phyloP scores from a whole-genome alignment of 2,888 invertebrate genomes.

The Leucophora obtusa region DNA sequence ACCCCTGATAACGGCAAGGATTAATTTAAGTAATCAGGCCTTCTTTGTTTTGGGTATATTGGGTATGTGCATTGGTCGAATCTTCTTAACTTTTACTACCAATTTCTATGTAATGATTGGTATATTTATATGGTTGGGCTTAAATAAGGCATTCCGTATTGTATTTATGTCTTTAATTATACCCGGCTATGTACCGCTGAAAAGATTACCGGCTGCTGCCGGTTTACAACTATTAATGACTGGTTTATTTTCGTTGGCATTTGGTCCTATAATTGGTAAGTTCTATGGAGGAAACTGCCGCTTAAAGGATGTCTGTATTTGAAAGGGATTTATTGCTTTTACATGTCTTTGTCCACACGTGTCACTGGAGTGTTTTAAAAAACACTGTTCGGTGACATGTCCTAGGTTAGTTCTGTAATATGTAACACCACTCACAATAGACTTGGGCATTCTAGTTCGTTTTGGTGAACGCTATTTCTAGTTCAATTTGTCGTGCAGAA shows the following conservation, averaged over 20 bases:
- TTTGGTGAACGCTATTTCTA: no score
- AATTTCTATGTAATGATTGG: conserved; percentile 80
- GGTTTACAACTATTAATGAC: conserved; percentile 85
- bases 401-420: no score
- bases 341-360: no score
- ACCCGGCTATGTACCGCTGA: conserved; percentile 84
- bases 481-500: no score
- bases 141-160: conserved; percentile 85
- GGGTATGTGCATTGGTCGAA: conserved; percentile 83
- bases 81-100: conserved; percentile 80
- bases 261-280: conserved; percentile 85
- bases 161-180: conserved; percentile 87
- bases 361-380: no score
- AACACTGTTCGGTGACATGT: no score
- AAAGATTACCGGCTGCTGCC: conserved; percentile 84
- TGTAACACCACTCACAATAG: no score
- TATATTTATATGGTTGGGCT: conserved; percentile 83
- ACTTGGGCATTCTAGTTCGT: no score
- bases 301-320: no score
- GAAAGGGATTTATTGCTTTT: no score
- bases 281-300: conserved; percentile 6
- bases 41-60: conserved; percentile 85
- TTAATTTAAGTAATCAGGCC: conserved; percentile 84
- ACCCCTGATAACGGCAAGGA: conserved; percentile 83
- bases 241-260: conserved; percentile 82